These are phyloP conservation scores for Phyllopteryx taeniolatus DNA, from an alignment of 2,113 vertebrate species.

Conservation along the genomic window DNA sequence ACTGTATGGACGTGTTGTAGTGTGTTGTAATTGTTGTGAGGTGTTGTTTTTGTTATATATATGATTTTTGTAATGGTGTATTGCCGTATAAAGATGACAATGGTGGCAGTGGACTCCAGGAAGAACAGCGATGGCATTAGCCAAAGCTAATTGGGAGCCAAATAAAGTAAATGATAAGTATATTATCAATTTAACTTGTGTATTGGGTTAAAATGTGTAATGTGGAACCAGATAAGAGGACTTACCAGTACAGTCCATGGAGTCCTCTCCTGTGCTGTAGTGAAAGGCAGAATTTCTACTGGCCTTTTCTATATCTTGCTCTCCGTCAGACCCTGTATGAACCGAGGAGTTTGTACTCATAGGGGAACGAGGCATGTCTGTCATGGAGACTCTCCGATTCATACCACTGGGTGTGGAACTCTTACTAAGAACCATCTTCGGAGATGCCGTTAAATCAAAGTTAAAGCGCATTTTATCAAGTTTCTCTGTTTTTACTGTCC, in stretches of 20 bases:
- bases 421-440: slow-evolving; percentile 92
- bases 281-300: slow-evolving; percentile 83
- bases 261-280: slow-evolving; percentile 95
- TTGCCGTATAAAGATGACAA: too few relatives aligned
- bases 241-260: slow-evolving; percentile 90
- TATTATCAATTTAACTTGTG: not conserved
- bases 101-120: too few relatives aligned
- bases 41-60: too few relatives aligned
- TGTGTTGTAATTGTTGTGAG: too few relatives aligned
- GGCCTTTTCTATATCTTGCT: slow-evolving; percentile 86
- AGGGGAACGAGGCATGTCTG: slow-evolving; percentile 92
- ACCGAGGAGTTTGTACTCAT: slow-evolving; percentile 97
- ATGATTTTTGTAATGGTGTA: too few relatives aligned
- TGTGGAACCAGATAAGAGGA: not conserved
- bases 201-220: not conserved
- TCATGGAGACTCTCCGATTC: slow-evolving; percentile 86
- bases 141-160: too few relatives aligned
- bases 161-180: not conserved
- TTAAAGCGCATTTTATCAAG: slow-evolving; percentile 92
- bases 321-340: slow-evolving; percentile 94
- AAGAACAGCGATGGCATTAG: too few relatives aligned
- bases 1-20: too few relatives aligned
- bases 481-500: slow-evolving; percentile 89
- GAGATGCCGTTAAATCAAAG: slow-evolving; percentile 94
- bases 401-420: slow-evolving; percentile 80